A percentile compares a stretch with the other conserved stretches of the same genome.
phyloP scores from a whole-genome alignment of 2,888 invertebrate species.

The Sericinus montela region DNA sequence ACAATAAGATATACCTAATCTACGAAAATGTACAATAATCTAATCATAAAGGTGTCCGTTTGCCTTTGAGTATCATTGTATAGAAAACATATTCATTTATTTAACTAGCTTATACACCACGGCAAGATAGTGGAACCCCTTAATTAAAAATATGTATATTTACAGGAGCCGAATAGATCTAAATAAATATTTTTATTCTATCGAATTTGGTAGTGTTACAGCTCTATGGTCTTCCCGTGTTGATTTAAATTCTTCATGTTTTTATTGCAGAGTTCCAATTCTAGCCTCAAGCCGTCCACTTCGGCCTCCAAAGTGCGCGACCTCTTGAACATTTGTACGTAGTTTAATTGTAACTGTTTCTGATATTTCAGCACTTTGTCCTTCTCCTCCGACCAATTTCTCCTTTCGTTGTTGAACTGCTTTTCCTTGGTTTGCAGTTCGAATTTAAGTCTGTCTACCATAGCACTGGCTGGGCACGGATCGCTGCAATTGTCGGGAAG shows the following conservation, averaged over 20 bases:
- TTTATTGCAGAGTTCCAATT: conserved; percentile 78
- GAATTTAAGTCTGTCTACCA: conserved; percentile 78
- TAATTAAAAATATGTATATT: conserved; percentile 32
- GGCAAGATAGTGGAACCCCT: conserved; percentile 33
- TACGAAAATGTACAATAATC: conserved; percentile 45
- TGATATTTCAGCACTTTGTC: conserved; percentile 92
- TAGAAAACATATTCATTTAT: not conserved
- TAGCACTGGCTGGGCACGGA: conserved; percentile 60
- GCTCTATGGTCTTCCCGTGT: conserved; percentile 79
- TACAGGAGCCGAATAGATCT: conserved; percentile 36
- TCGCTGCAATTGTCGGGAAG: conserved; percentile 62
- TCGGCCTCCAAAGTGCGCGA: conserved; percentile 87
- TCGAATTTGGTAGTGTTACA: conserved; percentile 58
- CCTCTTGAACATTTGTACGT: conserved; percentile 91
- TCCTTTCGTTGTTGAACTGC: conserved; percentile 86
- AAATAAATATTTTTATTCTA: conserved; percentile 37
- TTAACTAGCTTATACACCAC: conserved; percentile 19
- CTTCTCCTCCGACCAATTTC: conserved; percentile 91
- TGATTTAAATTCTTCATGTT: conserved; percentile 77
- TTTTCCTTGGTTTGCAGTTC: conserved; percentile 81
- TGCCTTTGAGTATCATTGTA: conserved; percentile 53
- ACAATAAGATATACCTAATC: conserved; percentile 17
- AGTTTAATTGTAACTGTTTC: conserved; percentile 91
- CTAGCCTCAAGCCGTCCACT: conserved; percentile 82
- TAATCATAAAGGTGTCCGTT: conserved; percentile 31